Conservation (phyloP, 2,888 invertebrate genomes). For the Scotopteryx bipunctaria region DNA sequence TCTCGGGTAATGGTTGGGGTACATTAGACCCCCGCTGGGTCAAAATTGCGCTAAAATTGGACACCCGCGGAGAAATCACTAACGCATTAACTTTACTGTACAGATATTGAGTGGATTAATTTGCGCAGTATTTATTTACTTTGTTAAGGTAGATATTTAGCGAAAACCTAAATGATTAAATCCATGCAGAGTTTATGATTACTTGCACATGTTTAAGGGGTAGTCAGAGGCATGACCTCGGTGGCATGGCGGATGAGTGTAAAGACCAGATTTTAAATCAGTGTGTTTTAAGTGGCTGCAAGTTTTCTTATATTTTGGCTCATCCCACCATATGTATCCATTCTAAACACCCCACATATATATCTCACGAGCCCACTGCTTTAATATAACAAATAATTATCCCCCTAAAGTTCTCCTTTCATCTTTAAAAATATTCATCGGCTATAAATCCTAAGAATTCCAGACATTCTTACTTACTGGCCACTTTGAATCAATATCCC, state of each 20-base stretch:
- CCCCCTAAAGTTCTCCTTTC: background rate
- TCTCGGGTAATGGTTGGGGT: slow-evolving; percentile 39
- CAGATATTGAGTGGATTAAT: slow-evolving; percentile 61
- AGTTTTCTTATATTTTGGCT: no score
- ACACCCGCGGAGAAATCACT: slow-evolving; percentile 64
- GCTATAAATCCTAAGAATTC: slow-evolving; percentile 77
- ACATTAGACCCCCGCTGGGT: slow-evolving; percentile 64
- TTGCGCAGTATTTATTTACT: slow-evolving; percentile 47
- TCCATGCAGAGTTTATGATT: no score
- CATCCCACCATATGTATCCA: no score
- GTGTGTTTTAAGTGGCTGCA: no score
- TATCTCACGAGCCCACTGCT: no score
- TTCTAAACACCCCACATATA: no score
- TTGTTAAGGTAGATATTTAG: background rate
- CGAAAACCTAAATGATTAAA: no score
- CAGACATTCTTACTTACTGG: slow-evolving; percentile 71
- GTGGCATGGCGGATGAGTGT: no score
- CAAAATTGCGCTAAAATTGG: slow-evolving; percentile 64
- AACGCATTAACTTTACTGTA: slow-evolving; percentile 64
- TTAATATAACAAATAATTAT: slow-evolving; percentile 21
- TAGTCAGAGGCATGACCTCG: no score
- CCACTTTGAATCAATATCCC: slow-evolving; percentile 77
- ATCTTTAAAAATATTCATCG: slow-evolving; percentile 36
- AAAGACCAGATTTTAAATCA: no score
- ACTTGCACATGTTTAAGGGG: no score